Base-by-base conservation (phyloP, 2,888 invertebrate species). In the Melieria crassipennis region DNA sequence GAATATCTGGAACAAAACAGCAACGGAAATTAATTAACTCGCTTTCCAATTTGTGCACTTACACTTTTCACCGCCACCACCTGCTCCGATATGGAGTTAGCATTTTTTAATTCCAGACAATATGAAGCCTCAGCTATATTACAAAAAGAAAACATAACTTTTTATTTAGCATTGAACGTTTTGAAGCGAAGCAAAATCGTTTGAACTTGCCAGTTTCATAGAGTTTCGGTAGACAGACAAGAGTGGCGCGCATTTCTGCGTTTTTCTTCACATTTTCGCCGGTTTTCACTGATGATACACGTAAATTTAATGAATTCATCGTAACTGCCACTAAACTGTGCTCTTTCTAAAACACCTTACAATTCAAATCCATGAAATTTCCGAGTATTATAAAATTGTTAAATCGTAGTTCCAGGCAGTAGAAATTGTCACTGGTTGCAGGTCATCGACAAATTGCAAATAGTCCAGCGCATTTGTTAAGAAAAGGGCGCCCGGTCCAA, bases 291-390 rank as follows among this genome's bases (percentile, higher is more conserved):
- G 82, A 77, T 7, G 82, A 80, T 10, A 82, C 79, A 7, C 82
- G 77, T 55, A 82, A 72, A 75, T 77, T 81, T 68, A 82, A 73
- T 1, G 83, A 79, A 73, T 82, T 82, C 83, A 83, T 83, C 52
- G 13, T 42, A 52, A n/a, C 11, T 52, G 11, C 5, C 13, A 52
- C 11, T 50, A n/a, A 52, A 52, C 5, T 13, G 52, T 52, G 52
- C 52, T 52, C 11, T 50, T 11, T 50, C 50, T 7, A 50, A 50
- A 50, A 3, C 7, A 50, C 11, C 7, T 10, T 10, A 50, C 7
- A 50, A 50, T 50, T 50, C 11, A 50, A 50, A 10, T 50, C 7
- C 11, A 50, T 50, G 11, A 50, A 50, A 50, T 10, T 50, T 50
- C 7, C 11, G 50, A 10, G 2, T 50, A 50, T 50, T 50, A 1